These are phyloP conservation scores for Rhinatrema bivittatum DNA, from an alignment of 2,797 vertebrate species.

Conservation along the genomic window DNA sequence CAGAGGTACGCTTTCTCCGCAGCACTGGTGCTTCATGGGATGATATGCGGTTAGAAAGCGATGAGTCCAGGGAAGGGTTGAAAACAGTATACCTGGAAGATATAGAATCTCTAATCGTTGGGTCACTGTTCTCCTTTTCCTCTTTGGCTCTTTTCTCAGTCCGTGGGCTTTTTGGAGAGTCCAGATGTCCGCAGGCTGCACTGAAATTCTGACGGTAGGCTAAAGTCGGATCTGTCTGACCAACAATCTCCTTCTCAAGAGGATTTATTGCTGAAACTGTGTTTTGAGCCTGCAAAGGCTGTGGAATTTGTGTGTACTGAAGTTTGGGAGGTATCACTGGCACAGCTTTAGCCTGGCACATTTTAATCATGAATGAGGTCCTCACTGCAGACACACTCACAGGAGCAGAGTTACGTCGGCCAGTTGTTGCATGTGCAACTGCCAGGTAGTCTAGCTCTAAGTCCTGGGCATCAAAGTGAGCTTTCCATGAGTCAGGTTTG, in stretches of 20 bases:
- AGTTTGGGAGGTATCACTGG: conserved; percentile 89
- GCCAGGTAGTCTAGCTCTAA: conserved; percentile 42
- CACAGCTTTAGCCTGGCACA: conserved; percentile 88
- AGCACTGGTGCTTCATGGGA: conserved; percentile 64
- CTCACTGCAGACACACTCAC: conserved; percentile 89
- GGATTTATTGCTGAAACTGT: conserved; percentile 14
- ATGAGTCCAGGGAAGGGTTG: conserved; percentile 39
- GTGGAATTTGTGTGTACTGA: conserved; percentile 91
- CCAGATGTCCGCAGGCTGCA: conserved; percentile 38
- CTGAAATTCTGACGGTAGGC: conserved; percentile 36
- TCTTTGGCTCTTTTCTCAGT: conserved; percentile 61
- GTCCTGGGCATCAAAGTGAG: conserved; percentile 36
- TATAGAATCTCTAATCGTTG: conserved; percentile 36
- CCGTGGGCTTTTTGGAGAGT: conserved; percentile 40
- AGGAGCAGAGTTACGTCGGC: conserved; percentile 88
- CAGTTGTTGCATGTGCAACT: conserved; percentile 51
- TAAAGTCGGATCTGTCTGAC: conserved; percentile 22
- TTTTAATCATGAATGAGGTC: conserved; percentile 94
- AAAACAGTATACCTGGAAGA: conserved; percentile 40
- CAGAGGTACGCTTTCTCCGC: conserved; percentile 72
- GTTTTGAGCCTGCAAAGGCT: conserved; percentile 63
- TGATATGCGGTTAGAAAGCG: conserved; percentile 34
- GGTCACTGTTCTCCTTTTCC: conserved; percentile 66
- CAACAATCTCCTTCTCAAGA: conserved; percentile 19
- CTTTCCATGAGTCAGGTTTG: conserved; percentile 38